Base-by-base conservation (phyloP, 2,797 vertebrate genomes). In the Schizopygopsis pylzovi region DNA sequence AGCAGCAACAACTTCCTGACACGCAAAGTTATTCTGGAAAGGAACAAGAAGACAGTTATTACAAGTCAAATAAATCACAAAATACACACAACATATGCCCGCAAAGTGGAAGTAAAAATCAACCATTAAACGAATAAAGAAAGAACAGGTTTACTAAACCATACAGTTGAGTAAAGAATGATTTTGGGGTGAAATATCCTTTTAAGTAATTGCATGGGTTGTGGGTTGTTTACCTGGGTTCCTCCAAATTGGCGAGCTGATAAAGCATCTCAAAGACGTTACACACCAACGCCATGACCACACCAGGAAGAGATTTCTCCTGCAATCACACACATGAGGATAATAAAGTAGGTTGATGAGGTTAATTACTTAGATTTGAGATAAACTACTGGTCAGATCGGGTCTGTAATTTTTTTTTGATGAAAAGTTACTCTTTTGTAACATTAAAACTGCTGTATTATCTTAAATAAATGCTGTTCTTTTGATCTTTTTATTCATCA, bases 261-360 rank as follows among this genome's bases (percentile, higher is more conserved):
- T 99, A 99, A 70, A 99, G 97, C 98, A 99, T 99, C 92, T 99
- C 98, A 91, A 99, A 99, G 63, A 99, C 98, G 43, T 98, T 99
- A 90, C 97, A 99, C 83, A 99, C 98, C 0, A 99, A 94, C 18
- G 98, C 98, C 98, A 99, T 99, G 89, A 99, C 98, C 28, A 99
- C 98, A 52, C 98, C 98, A 41, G 98, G 98, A 54, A 99, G 96
- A 20, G 98, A 98, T 89, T 99, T 99, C 92, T 99, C 98, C 98
- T 99, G 90, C 8, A 72, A 83, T 25, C 37, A 87, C 33, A 89
- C 20, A 79, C 41, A 37, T 5, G 18, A 22, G 6, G n/a, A 54
- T 86, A 28, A 80, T 9, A 49, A 16, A 70, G 12, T 71, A n/a
- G 2, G 11, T 12, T 41, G 67, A 70, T 70, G 18, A 41, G 1